Evolutionary conservation across 2,797 vertebrate genomes (phyloP), one percentile per base, ranked within the genome.

Genomic region (Choloepus didactylus): DNA sequence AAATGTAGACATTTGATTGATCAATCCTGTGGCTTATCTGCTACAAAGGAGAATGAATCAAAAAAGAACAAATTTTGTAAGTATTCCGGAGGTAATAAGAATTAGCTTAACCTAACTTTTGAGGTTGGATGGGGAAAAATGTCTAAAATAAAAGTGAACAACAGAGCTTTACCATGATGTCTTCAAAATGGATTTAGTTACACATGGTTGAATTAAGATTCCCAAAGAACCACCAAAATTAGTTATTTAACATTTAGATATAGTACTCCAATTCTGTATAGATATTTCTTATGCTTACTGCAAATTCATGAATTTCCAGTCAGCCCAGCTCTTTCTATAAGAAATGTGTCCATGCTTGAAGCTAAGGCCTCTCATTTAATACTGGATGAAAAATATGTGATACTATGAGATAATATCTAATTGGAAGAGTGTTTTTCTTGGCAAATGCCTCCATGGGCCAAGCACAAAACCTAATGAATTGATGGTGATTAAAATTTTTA

Each of bases 151-250:
- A 83, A 86, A 79, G 41, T 21, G 4, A 88, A 25, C 7, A 69
- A 77, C 92, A 66, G 49, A 0, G n/a, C 15, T 95, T 84, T 4
- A 72, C 35, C 25, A 76, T 51, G 66, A 81, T 72, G 7, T 2
- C 23, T 64, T 35, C 16, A n/a, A 51, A 83, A 70, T 54, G 15
- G 8, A 94, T 23, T 85, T 72, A 81, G 6, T 72, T 46, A 16
- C 92, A 87, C 35, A 80, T 10, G 75, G 44, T 54, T 76, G 19
- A 86, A 69, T 89, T 80, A 95, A 89, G 4, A 56, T 87, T 2
- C 46, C 9, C 16, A 80, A 73, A 76, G 23, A 51, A 56, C 12
- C 25, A 64, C 8, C 16, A 46, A 87, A 92, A 66, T 70, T 76
- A 89, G 23, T n/a, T 18, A 70, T 31, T 76, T 85, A 86, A n/a